Base-by-base conservation (phyloP, 2,888 invertebrate species). In the Diachrysia chrysitis region DNA sequence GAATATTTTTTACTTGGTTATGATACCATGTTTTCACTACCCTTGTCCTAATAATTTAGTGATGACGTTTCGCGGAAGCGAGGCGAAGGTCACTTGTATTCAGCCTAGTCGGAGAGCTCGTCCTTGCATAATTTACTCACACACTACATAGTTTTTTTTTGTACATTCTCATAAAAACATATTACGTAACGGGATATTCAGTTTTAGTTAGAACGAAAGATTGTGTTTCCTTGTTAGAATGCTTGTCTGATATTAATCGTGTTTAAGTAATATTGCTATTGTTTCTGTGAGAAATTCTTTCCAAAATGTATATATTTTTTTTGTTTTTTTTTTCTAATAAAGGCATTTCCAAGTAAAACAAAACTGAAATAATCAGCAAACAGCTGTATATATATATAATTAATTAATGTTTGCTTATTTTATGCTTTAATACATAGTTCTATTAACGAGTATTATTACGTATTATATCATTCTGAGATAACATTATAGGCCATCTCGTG, bases 41-140 rank as follows among this genome's bases (percentile, higher is more conserved):
- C 29, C 61, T 65, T 67, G 46, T 67, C 69, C 68, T 73, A 73
- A 81, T 80, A 80, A 81, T 76, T 81, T 73, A 81, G 70, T 76
- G 76, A 78, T 69, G 66, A 62, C 63, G 66, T 64, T 58, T 76
- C 64, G 42, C 65, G 76, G 73, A 81, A 69, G 67, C 53, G 56
- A 57, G 69, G 69, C 62, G 71, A 76, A 71, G 76, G 82, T 78
- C 67, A 54, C 65, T 58, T 42, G 42, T 72, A 69, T 62, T 64
- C 69, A 68, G 58, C 63, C 80, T 78, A 71, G 69, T 67, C 59
- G 61, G 72, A 65, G 62, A 69, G 67, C 73, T 57, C 66, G 55
- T 59, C 58, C 59, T 62, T 81, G 66, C 71, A 80, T 81, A 73
- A 81, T 81, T 59, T 71, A 23, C 66, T 62, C 62, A 61, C 76